Evolutionary conservation across 2,797 vertebrate genomes (phyloP), one percentile per base, ranked within the genome.

Genomic region (Macropodus opercularis): DNA sequence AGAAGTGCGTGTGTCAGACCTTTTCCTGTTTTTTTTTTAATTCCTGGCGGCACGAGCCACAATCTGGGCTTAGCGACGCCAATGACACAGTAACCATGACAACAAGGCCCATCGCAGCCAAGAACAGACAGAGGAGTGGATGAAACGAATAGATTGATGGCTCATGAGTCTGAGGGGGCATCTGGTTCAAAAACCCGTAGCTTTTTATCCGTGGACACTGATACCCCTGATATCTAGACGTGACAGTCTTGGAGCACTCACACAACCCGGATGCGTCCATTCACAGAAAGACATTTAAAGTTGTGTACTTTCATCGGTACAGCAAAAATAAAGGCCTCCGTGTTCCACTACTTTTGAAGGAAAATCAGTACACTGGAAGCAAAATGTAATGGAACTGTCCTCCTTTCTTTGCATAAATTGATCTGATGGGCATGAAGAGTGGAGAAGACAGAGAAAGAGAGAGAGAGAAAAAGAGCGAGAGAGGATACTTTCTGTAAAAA

Each of bases 21-120:
- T 54, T 44, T 19, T 50, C 3, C 10, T 57, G 60, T 64, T 57
- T 63, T 63, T 27, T 55, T 46, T 42, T n/a, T n/a, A n/a, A n/a
- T n/a, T 74, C 41, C 49, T 56, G 40, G 63, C 42, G 32, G 63
- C 62, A 65, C 58, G 66, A 80, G 72, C 74, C 57, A 23, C 80
- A 73, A 48, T 54, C 43, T 35, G 56, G 47, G 68, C 70, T 83
- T 75, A 74, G 80, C 29, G 57, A 87, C 8, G 49, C 80, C 42
- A 39, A 78, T 63, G 69, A 77, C 59, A 83, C 51, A 14, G 87
- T 90, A 86, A 83, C 90, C 87, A 90, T 91, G 86, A 81, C 84
- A 81, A 89, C 87, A 40, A 61, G 73, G 67, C 66, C 64, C 67
- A 70, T 15, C 75, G 75, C 49, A 68, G 61, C 68, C 57, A 80